Base-by-base conservation (phyloP, 2,888 invertebrate genomes). In the Cosmopolites sordidus region DNA sequence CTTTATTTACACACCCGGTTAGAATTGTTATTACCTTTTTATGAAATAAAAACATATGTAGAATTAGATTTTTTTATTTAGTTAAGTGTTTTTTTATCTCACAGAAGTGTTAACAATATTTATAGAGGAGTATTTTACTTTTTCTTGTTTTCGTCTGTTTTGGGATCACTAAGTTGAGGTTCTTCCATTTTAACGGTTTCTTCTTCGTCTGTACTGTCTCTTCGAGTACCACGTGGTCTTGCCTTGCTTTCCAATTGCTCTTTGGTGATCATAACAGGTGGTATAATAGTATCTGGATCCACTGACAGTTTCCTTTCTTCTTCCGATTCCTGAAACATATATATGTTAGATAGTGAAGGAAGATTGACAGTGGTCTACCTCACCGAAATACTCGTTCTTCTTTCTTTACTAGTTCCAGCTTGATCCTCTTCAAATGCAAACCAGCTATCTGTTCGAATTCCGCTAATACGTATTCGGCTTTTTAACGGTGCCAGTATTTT, bases 401-500 rank as follows among this genome's bases (percentile, higher is more conserved):
- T 27, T 1, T 58, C 57, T 47, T 48, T 55, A 29, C 58, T 58
- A 22, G 41, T 49, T 39, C 57, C 48, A 27, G 51, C 56, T 43
- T 51, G 51, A 30, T 51, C 51, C 9, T 59, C 52, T 18, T 58
- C 59, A 38, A 59, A 64, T n/a, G 59, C 64, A 54, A 82, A 77
- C 89, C 89, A 89, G 17, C 77, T 66, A 69, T 89, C 87, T 38
- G 76, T 78, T 58, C 82, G 79, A 60, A 89, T 86, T 60, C 81
- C 81, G 1, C 78, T 74, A 54, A 89, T 82, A 62, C 78, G 79
- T 37, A 83, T 78, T 47, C 89, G 79, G 44, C 77, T 68, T 64
- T 83, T 83, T 54, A 87, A 73, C 0, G 89, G 87, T 1, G 87
- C 79, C 54, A 89, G 71, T 60, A 89, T 83, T 67, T 83, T 84